Base-by-base conservation (phyloP, 2,888 invertebrate genomes). In the Teleiodes luculella region DNA sequence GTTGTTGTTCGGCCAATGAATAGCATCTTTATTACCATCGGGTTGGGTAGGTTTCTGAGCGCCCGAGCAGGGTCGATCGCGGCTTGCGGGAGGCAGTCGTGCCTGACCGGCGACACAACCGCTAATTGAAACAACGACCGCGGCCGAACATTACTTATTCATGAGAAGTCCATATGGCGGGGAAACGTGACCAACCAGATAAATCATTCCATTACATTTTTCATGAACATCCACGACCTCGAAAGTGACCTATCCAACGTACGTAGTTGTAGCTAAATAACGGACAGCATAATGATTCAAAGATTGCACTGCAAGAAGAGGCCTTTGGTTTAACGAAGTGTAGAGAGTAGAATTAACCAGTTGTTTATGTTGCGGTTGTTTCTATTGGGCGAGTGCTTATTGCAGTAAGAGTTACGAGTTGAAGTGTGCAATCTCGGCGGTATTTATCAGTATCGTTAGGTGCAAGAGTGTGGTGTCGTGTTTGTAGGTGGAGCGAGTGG, bases 121-220 rank as follows among this genome's bases (percentile, higher is more conserved):
- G 82, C 89, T 88, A 88, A 89, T 89, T 88, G 87, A 88, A 87
- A 88, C 89, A 86, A 86, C 86, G 86, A 86, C 81, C 83, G 83
- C 79, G 78, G 79, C 78, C 76, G 72, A 76, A 75, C 83, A 87
- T 88, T 83, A 88, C 80, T 88, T 87, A 89, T 89, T 89, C 89
- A 89, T 89, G 89, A 86, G 86, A 76, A 81, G 78, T 85, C 85
- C 85, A 87, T 84, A 88, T 83, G 88, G 82, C 81, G 75, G 77
- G 66, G 76, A 77, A 81, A 86, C 88, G 89, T 89, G 89, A 86
- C 84, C 79, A 70, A 80, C 73, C 78, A 83, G 76, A 86, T 87
- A 87, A 86, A 88, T 86, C 84, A 86, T 86, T 84, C 80, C 80
- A 87, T 88, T 86, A 83, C 70, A 80, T 83, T 85, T 85, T 86